These are phyloP conservation scores for Lochmaea crataegi DNA, from an alignment of 2,888 invertebrate species.

Conservation along the genomic window DNA sequence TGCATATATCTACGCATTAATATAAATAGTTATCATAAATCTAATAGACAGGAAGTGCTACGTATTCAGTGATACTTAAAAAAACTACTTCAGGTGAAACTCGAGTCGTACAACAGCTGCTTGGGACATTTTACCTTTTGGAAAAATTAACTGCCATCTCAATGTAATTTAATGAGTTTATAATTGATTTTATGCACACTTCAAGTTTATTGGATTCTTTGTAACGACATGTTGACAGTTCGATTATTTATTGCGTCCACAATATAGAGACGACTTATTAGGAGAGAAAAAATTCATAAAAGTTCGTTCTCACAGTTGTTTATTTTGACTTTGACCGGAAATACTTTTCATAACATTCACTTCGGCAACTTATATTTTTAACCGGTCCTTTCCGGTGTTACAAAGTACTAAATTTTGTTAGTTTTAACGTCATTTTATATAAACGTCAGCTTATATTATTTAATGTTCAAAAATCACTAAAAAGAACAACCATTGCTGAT, in stretches of 20 bases:
- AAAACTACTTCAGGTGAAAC: constrained; percentile 51
- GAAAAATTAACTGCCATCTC: constrained; percentile 42
- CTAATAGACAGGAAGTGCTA: constrained; percentile 51
- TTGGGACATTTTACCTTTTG: constrained; percentile 40
- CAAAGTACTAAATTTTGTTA: too few species aligned
- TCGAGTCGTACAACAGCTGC: constrained; percentile 43
- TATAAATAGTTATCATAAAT: constrained; percentile 45
- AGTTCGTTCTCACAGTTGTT: not conserved
- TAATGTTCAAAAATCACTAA: too few species aligned
- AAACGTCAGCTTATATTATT: too few species aligned
- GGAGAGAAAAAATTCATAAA: constrained; percentile 1
- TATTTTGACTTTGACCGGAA: not conserved
- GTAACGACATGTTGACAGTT: constrained; percentile 17
- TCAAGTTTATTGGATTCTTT: constrained; percentile 27
- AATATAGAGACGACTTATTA: not conserved
- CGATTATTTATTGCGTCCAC: constrained; percentile 9
- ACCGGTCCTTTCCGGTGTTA: not conserved
- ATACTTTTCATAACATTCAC: not conserved
- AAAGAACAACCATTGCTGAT: too few species aligned
- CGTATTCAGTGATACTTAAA: constrained; percentile 49
- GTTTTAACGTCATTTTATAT: too few species aligned
- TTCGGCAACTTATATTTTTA: not conserved
- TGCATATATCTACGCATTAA: constrained; percentile 22
- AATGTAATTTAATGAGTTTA: constrained; percentile 43
- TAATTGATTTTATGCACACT: constrained; percentile 44